phyloP scores from a whole-genome alignment of 2,888 invertebrate genomes.

The Drosophila koepferae region DNA sequence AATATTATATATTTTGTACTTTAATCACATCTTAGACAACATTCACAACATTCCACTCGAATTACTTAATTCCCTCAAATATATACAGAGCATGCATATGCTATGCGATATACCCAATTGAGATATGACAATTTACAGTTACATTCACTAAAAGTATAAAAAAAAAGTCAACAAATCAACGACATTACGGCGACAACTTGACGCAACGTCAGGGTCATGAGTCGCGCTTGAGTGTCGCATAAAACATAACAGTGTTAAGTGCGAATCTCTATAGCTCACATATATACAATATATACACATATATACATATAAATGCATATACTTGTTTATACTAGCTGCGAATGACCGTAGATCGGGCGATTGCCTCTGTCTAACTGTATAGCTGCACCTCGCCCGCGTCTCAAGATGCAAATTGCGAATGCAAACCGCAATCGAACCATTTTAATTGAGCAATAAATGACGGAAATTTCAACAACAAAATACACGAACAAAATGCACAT shows the following conservation, averaged over 20 bases:
- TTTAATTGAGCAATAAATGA: constrained; percentile 77
- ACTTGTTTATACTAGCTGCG: constrained; percentile 12
- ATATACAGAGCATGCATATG: neutral
- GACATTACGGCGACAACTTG: constrained; percentile 36
- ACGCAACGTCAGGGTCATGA: constrained; percentile 48
- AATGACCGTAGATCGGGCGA: constrained; percentile 45
- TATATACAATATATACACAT: neutral
- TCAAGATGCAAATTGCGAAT: constrained; percentile 56
- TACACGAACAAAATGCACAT: neutral
- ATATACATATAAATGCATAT: neutral
- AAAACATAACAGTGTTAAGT: constrained; percentile 47
- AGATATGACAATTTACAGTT: constrained; percentile 3
- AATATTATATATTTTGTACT: neutral
- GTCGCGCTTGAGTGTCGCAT: constrained; percentile 48
- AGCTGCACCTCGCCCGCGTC: constrained; percentile 15
- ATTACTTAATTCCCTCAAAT: neutral
- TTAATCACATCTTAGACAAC: no score
- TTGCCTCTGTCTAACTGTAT: constrained; percentile 41
- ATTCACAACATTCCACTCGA: no score
- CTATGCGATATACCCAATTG: constrained; percentile 31
- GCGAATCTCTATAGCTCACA: constrained; percentile 13
- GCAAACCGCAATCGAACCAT: constrained; percentile 61
- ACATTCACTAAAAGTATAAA: constrained; percentile 26
- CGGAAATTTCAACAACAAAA: constrained; percentile 60
- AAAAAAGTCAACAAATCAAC: constrained; percentile 36